Evolutionary conservation across 2,797 vertebrate genomes (phyloP), one percentile per base, ranked within the genome.

Genomic region (Tragelaphus oryx): DNA sequence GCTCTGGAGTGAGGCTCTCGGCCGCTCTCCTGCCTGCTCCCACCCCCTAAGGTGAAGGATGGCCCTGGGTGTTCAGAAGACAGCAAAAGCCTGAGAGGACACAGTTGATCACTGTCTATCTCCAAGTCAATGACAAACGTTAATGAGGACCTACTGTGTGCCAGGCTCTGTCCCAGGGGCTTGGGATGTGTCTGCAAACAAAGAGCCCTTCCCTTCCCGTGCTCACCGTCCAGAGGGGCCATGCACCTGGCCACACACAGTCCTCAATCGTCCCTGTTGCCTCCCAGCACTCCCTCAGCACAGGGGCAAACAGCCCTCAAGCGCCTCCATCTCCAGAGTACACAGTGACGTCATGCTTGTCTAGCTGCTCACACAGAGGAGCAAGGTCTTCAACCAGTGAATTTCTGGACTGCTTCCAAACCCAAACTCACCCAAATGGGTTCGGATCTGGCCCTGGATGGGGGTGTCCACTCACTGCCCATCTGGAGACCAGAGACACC

Each of bases 401-500:
- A 26, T 55, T n/a, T 75, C 17, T 44, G 13, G 2, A 93, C 10
- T 28, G 33, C 18, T 55, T 90, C 74, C 62, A 74, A 94, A 41
- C 46, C 4, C 1, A 0, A 26, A 96, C 98, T 98, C 96, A 98
- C 98, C 98, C 98, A 88, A 97, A 98, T 2, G 98, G 98, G 97
- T 98, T 98, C 83, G 98, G 98, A 88, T 98, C 98, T n/a, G 98
- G 98, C 71, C 98, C 98, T 59, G 97, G 62, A 68, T 98, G 76
- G 33, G 98, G 98, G 93, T 98, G 98, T 33, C 98, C 98, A 95
- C 98, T 98, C 94, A 98, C 98, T 95, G 98, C 98, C 98, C 98
- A 98, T 96, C 98, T 98, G 96, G 98, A 98, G 97, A 98, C 87
- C 28, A 98, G 93, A 0, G 98, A 98, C 76, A 98, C 98, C 24